phyloP scores from a whole-genome alignment of 2,888 invertebrate genomes.

The Atherix ibis region DNA sequence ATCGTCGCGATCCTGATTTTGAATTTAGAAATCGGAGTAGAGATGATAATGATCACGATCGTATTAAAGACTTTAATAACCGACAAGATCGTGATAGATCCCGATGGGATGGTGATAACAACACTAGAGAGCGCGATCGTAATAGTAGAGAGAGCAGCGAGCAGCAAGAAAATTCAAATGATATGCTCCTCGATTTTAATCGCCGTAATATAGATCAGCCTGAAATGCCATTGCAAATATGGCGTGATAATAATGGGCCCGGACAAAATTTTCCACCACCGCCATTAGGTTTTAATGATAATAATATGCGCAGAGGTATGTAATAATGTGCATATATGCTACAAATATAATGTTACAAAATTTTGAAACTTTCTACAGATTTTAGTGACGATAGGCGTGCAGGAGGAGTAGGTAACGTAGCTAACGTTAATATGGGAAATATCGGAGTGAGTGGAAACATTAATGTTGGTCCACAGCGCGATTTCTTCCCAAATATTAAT shows the following conservation, averaged over 20 bases:
- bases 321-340: background rate
- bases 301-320: slow-evolving; percentile 3
- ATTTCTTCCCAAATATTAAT: slow-evolving; percentile 26
- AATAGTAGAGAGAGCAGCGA: slow-evolving; percentile 25
- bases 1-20: slow-evolving; percentile 11
- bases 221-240: slow-evolving; percentile 11
- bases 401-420: background rate
- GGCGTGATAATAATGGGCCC: slow-evolving; percentile 17
- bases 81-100: slow-evolving; percentile 18
- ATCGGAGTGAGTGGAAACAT: slow-evolving; percentile 13
- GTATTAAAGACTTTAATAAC: slow-evolving; percentile 14
- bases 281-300: slow-evolving; percentile 4
- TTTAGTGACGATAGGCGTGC: slow-evolving; percentile 9
- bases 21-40: slow-evolving; percentile 24
- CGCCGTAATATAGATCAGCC: slow-evolving; percentile 11
- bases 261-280: slow-evolving; percentile 7
- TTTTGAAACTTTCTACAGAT: slow-evolving; percentile 5
- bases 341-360: too few species aligned
- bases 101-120: slow-evolving; percentile 18
- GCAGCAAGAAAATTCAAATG: slow-evolving; percentile 39
- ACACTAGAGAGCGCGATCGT: slow-evolving; percentile 6
- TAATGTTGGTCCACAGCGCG: slow-evolving; percentile 17
- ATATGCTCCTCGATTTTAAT: slow-evolving; percentile 20
- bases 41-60: slow-evolving; percentile 23
- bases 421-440: slow-evolving; percentile 6